Evolutionary conservation across 2,797 vertebrate genomes (phyloP), one percentile per base, ranked within the genome.

Genomic region (Aquila chrysaetos): DNA sequence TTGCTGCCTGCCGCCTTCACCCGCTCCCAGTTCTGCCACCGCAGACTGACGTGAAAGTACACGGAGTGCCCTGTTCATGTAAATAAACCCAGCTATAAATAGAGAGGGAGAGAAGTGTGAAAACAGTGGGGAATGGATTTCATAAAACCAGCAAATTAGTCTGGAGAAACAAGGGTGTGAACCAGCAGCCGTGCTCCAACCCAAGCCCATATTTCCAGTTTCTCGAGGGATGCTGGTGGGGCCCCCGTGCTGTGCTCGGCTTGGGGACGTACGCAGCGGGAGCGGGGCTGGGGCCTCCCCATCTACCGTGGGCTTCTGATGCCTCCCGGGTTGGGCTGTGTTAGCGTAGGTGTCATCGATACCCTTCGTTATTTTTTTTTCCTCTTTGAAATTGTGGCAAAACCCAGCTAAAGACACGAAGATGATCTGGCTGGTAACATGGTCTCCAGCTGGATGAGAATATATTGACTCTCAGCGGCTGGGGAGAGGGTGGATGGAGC

Each of bases 21-120:
- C 79, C 33, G 6, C 81, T 90, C 10, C 85, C 31, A 0, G 78
- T 90, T 95, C 88, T 92, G 87, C 94, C 92, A 77, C 90, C 27
- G 19, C 94, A 84, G 78, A 14, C 85, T 94, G 95, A 76, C 51
- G 83, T 59, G 93, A 61, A 53, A 95, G 93, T 92, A 97, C 94
- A 96, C 3, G 80, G 95, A 95, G 95, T 95, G 93, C 94, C 96
- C 93, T 85, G 80, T 33, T 94, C 96, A 95, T 96, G 96, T 96
- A 97, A 97, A 97, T 96, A 97, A 96, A 94, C 90, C 83, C 39
- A 5, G 95, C 95, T 97, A 97, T 94, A 97, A 97, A 97, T 97
- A 97, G 96, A 95, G 92, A 96, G 74, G 96, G 96, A 96, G 96
- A 96, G 94, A 97, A 95, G 96, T 97, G 96, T 97, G 96, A 97